Conservation (phyloP, 35 echinoderm and acorn worm genomes). For the Stichopus chloronotus region DNA sequence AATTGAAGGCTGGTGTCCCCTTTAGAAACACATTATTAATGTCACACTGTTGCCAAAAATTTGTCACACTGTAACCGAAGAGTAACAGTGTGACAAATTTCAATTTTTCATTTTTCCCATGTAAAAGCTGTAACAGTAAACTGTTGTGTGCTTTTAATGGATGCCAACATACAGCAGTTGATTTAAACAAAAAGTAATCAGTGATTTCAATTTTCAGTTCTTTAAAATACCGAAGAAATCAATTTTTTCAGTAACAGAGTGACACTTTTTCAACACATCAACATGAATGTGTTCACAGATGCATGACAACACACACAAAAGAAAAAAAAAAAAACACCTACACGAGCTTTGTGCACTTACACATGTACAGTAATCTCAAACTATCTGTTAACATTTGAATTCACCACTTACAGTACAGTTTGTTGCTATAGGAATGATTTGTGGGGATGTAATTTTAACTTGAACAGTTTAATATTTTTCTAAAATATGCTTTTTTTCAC, state of each 20-base stretch:
- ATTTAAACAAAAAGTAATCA: slow-evolving; percentile 3
- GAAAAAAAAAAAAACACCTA: slow-evolving; percentile 23
- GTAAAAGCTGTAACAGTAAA: not conserved
- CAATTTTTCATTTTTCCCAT: slow-evolving; percentile 18
- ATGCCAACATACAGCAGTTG: slow-evolving; percentile 3
- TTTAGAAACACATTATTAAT: not conserved
- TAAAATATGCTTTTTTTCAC: not conserved
- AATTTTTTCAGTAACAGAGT: slow-evolving; percentile 18
- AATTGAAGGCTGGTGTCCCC: slow-evolving; percentile 22
- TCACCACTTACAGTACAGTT: not conserved
- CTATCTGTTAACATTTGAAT: not conserved
- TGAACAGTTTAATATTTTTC: not conserved
- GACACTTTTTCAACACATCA: slow-evolving; percentile 17
- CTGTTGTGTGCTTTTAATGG: not conserved
- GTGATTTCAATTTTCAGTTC: slow-evolving; percentile 40
- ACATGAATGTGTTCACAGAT: slow-evolving; percentile 40
- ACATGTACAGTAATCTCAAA: not conserved
- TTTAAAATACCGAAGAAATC: not conserved
- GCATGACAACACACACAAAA: slow-evolving; percentile 30
- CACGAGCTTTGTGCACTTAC: not conserved
- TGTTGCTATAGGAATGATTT: not conserved
- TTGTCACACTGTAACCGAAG: slow-evolving; percentile 49
- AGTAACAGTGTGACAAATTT: slow-evolving; percentile 52
- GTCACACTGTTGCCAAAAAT: not conserved
- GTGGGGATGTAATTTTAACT: not conserved